A percentile compares a stretch with the other conserved stretches of the same genome.
Conservation (phyloP, 2,797 vertebrate species). For the Paguma larvata region DNA sequence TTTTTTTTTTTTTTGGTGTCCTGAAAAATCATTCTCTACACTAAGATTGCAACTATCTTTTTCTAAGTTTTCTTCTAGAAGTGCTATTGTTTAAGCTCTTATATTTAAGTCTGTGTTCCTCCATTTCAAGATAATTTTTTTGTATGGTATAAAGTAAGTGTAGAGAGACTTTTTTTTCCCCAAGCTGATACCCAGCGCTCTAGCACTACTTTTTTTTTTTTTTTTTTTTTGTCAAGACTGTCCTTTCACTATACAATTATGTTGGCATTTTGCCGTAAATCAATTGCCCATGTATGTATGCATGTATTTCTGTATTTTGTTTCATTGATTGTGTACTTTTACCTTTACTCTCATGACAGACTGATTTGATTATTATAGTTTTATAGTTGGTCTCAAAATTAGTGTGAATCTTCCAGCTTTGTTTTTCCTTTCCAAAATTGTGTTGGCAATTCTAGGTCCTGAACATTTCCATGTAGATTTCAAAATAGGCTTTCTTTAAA, state of each 20-base stretch:
- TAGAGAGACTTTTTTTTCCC: not conserved
- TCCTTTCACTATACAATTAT: not conserved
- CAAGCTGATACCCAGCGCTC: not conserved
- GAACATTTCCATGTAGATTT: not conserved
- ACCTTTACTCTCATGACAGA: not conserved
- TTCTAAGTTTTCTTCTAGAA: not conserved
- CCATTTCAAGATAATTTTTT: not conserved
- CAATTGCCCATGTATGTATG: not conserved
- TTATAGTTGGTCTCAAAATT: not conserved
- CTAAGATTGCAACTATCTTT: not conserved
- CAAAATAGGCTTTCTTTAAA: not conserved
- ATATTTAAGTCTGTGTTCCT: not conserved
- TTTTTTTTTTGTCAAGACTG: not conserved
- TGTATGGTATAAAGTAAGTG: not conserved
- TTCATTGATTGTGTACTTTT: not conserved
- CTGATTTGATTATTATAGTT: not conserved
- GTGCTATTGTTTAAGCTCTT: not conserved
- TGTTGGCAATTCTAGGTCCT: not conserved
- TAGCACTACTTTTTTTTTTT: not conserved
- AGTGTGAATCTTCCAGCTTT: not conserved
- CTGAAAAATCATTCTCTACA: not conserved
- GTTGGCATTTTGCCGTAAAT: not conserved
- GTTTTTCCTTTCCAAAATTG: not conserved
- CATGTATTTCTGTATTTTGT: not conserved
- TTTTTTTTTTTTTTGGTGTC: not conserved